Evolutionary conservation across 2,888 invertebrate genomes (phyloP), one percentile per base, ranked within the genome.

Genomic region (Cephalotes varians): DNA sequence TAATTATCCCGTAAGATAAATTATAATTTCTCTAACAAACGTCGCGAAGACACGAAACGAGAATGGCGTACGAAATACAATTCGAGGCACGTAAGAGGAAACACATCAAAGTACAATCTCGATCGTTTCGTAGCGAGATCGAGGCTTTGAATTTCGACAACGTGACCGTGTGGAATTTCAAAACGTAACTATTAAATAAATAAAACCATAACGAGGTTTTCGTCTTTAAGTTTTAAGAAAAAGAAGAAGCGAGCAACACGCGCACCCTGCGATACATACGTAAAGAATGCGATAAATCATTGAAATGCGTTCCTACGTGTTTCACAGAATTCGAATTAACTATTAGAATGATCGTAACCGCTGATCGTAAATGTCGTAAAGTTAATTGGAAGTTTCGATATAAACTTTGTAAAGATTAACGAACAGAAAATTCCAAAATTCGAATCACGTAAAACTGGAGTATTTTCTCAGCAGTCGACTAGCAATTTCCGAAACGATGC

Each of bases 61-160:
- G 67, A 31, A 77, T 12, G 7, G 44, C 44, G 76, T 28, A n/a
- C 76, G 51, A 77, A 67, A 44, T 69, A 58, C 77, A 34, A 79
- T 79, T 79, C 77, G 69, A 58, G 34, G 77, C 69, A 79, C 77
- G 77, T 79, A 79, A 79, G 77, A 28, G 69, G 77, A 79, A 79
- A 79, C 77, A 69, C 77, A 79, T 79, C 69, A 69, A 69, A 79
- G 77, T 58, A 56, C 69, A 79, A 79, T 79, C 77, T 69, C 77
- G 77, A 79, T 79, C 77, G 77, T 77, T 77, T 69, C 12, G 67
- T 56, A 44, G 56, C 44, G 69, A 34, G 69, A 69, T 69, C 44
- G 69, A 69, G 77, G 58, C 69, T 79, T 79, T 67, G 77, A 79
- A 79, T 79, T 79, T 79, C 77, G 56, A 25, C 69, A 44, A 79